phyloP scores from a whole-genome alignment of 2,888 invertebrate species.

The Pegoplata infirma region DNA sequence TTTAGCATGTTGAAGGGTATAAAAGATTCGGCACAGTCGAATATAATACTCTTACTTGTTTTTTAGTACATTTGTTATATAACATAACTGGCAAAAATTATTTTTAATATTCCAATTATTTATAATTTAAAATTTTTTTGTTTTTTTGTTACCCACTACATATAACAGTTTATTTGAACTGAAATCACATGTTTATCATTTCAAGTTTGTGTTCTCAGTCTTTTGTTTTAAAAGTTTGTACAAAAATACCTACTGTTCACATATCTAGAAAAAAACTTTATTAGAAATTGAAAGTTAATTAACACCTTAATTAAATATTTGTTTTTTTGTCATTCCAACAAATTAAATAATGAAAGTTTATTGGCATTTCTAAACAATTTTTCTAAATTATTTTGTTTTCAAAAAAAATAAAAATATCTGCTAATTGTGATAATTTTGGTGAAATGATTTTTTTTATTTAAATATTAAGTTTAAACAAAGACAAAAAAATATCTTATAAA shows the following conservation, averaged over 20 bases:
- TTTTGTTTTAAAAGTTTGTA: constrained; percentile 23
- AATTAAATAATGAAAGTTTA: constrained; percentile 17
- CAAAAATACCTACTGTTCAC: no score
- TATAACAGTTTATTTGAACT: no score
- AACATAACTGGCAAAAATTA: no score
- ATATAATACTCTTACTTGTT: no score
- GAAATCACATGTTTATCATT: no score
- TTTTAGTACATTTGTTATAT: no score
- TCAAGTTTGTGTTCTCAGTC: constrained; percentile 5
- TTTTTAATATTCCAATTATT: no score
- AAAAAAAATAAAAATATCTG: neutral
- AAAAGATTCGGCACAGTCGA: no score
- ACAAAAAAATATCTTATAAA: neutral
- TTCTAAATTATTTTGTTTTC: neutral
- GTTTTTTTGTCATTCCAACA: neutral
- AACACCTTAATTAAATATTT: constrained; percentile 11
- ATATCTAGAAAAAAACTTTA: no score
- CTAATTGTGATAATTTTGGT: constrained; percentile 27
- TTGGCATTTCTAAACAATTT: neutral
- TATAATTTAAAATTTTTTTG: no score
- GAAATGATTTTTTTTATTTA: constrained; percentile 11
- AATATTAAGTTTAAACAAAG: neutral
- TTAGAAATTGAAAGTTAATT: constrained; percentile 6
- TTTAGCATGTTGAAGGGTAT: no score
- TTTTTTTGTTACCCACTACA: no score